Conservation (phyloP, 53 echinoderm and acorn worm species). For the Henricia sp. region DNA sequence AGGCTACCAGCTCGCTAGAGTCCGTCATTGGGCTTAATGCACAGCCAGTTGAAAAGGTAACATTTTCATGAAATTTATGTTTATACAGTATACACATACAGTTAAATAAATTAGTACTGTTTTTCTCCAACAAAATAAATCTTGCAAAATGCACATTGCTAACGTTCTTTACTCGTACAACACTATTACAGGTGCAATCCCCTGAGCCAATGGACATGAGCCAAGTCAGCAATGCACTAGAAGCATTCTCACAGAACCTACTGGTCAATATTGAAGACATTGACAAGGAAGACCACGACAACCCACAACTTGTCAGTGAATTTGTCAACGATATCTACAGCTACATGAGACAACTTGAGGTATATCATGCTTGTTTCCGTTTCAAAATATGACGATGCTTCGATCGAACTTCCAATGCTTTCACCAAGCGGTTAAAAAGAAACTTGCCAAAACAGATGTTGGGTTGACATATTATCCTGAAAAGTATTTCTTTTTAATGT, state of each 20-base stretch:
- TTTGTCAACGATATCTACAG: slow-evolving; percentile 96
- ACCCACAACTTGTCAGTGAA: slow-evolving; percentile 94
- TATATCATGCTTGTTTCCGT: too few relatives aligned
- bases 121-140: too few relatives aligned
- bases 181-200: slow-evolving; percentile 48
- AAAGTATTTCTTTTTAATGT: too few relatives aligned
- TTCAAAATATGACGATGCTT: too few relatives aligned
- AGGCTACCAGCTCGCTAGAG: too few relatives aligned
- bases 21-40: too few relatives aligned
- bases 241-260: slow-evolving; percentile 72
- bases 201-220: slow-evolving; percentile 73
- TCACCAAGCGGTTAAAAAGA: too few relatives aligned
- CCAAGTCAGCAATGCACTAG: slow-evolving; percentile 59
- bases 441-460: too few relatives aligned
- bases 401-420: too few relatives aligned
- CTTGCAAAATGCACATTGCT: background rate
- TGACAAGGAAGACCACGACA: slow-evolving; percentile 82
- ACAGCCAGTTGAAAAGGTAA: slow-evolving; percentile 36
- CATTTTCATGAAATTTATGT: background rate
- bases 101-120: background rate
- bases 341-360: slow-evolving; percentile 92
- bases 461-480: too few relatives aligned
- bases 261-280: slow-evolving; percentile 81
- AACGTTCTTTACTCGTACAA: background rate
- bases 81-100: background rate